These are phyloP conservation scores for Crotalus horridus DNA, from an alignment of 2,113 vertebrate genomes.

Conservation along the genomic window DNA sequence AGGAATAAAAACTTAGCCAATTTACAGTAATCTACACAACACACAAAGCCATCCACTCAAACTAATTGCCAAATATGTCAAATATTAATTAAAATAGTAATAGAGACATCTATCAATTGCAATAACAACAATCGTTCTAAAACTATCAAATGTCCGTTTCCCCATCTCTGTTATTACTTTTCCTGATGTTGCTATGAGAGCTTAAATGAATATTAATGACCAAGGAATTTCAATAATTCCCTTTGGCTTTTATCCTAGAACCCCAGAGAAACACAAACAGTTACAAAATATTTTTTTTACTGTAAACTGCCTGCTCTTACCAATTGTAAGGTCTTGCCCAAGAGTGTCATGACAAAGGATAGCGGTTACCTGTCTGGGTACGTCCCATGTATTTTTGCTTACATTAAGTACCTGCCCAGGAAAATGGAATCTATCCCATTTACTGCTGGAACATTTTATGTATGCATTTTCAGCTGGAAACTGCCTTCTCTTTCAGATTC, in stretches of 20 bases:
- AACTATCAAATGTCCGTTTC: neutral
- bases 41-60: neutral
- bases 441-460: neutral
- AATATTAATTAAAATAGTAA: neutral
- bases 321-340: neutral
- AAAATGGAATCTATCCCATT: neutral
- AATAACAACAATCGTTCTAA: neutral
- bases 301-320: neutral
- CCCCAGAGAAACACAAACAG: neutral
- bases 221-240: constrained; percentile 1
- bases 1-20: neutral
- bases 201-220: neutral
- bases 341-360: neutral
- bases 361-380: neutral
- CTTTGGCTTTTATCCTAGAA: constrained; percentile 16
- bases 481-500: neutral
- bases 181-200: neutral
- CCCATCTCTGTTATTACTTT: neutral
- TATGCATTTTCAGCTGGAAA: neutral
- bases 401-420: neutral
- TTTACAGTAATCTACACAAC: neutral
- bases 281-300: neutral
- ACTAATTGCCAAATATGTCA: neutral
- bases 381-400: neutral
- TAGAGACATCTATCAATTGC: neutral